A percentile compares a stretch with the other conserved stretches of the same genome.
These are phyloP conservation scores for Labia minor DNA, from an alignment of 2,888 invertebrate species.

Conservation along the genomic window DNA sequence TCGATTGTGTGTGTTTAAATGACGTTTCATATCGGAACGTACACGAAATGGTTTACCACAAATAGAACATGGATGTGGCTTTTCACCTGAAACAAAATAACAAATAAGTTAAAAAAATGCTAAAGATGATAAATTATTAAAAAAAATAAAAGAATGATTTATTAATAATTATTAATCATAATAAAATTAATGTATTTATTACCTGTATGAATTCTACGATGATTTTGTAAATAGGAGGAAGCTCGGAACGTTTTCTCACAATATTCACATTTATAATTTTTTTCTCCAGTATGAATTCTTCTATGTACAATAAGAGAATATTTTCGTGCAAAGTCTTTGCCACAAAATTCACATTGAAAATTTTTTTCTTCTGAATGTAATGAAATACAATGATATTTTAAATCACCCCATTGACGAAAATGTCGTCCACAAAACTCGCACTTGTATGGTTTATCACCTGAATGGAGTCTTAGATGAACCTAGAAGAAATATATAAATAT, in stretches of 20 bases:
- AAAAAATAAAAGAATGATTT: no score
- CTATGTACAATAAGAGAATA: conserved; percentile 78
- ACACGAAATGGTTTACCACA: conserved; percentile 77
- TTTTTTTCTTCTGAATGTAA: conserved; percentile 69
- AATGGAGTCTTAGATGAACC: conserved; percentile 70
- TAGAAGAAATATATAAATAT: conserved; percentile 31
- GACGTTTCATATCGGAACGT: conserved; percentile 71
- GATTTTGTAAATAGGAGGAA: conserved; percentile 72
- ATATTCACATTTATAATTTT: conserved; percentile 75
- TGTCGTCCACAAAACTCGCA: conserved; percentile 67
- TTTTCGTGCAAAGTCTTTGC: conserved; percentile 76
- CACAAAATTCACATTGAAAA: conserved; percentile 81
- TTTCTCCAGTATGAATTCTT: conserved; percentile 75
- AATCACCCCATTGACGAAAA: conserved; percentile 80
- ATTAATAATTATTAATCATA: no score
- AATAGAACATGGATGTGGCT: conserved; percentile 60
- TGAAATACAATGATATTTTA: conserved; percentile 75
- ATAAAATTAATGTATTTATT: conserved; percentile 24
- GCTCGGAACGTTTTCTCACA: conserved; percentile 76
- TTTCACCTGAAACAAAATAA: conserved; percentile 47
- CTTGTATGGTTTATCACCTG: conserved; percentile 73
- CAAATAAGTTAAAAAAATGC: no score
- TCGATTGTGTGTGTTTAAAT: conserved; percentile 55
- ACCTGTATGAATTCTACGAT: conserved; percentile 77
- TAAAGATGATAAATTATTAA: no score